Base-by-base conservation (phyloP, 2,888 invertebrate species). In the Apeira syringaria region DNA sequence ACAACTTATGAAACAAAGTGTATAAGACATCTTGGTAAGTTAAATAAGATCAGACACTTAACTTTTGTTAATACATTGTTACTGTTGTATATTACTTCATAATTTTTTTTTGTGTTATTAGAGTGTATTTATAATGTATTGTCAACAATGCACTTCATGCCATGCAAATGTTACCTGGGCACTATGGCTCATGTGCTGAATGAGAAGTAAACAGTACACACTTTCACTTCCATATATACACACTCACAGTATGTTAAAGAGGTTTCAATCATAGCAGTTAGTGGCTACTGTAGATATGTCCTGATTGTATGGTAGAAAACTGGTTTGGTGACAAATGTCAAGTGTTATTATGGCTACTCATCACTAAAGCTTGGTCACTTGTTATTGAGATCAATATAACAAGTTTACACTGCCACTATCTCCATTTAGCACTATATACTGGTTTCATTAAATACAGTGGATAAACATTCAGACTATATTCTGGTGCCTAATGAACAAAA, bases 211-310 rank as follows among this genome's bases (percentile, higher is more conserved):
- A 68, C 59, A 63, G 54, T 46, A 41, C 11, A 29, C 47, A 69
- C 71, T 74, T 74, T 73, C 70, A 71, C 62, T 35, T 39, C 30
- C 18, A 34, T 18, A 7, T 6, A 11, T 15, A 61, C 59, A 22
- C 31, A 12, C 35, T 17, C 3, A 43, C 3, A 7, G 38, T 32
- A 22, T 6, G 1, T 40, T 18, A 6, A 25, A 15, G 6, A 11
- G 2, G 5, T 34, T 34, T 17, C 9, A 9, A 24, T 24, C 26
- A 17, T 25, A 32, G 5, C 3, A 22, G n/a, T n/a, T 22, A 22
- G 6, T n/a, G n/a, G 1, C 26, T 8, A 25, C 29, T n/a, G n/a
- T n/a, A n/a, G 35, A 29, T 24, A 40, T 31, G 28, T 17, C 33
- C 25, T 38, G 29, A 38, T 44, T 33, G 10, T 10, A 25, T 20